Percentiles rank a stretch among this genome's conserved stretches.
Evolutionary conservation across 2,888 invertebrate genomes (phyloP).

Genomic region (Prenolepis imparis): DNA sequence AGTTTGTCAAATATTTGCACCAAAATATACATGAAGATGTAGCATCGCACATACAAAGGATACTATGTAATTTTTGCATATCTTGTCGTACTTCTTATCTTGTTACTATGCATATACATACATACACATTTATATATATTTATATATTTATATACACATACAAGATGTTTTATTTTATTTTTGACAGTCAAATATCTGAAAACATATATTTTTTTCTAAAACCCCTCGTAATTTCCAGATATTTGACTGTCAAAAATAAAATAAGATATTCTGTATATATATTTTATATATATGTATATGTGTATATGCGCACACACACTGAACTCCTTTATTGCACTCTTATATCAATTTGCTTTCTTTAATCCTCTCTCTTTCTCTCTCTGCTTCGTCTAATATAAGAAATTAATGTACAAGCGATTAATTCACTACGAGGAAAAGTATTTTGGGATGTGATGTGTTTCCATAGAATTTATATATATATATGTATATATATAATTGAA

Average conservation of each 20-base stretch:
- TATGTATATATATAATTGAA: constrained; percentile 6
- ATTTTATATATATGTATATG: neutral
- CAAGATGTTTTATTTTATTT: no score
- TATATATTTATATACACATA: neutral
- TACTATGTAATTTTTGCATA: constrained; percentile 24
- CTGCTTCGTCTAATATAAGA: constrained; percentile 5
- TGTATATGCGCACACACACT: neutral
- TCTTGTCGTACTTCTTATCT: constrained; percentile 38
- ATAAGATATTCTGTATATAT: neutral
- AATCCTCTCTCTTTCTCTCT: no score
- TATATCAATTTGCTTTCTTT: constrained; percentile 16
- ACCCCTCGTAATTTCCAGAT: no score
- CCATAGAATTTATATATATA: constrained; percentile 7
- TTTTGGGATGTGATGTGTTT: constrained; percentile 16
- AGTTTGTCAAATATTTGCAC: neutral
- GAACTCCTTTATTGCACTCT: constrained; percentile 50
- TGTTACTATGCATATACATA: constrained; percentile 13
- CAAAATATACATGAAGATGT: neutral
- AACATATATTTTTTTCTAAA: no score
- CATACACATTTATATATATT: neutral
- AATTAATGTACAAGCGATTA: constrained; percentile 51
- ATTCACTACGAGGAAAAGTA: constrained; percentile 10
- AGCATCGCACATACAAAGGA: constrained; percentile 22
- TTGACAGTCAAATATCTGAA: no score
- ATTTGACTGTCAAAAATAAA: no score